Conservation (phyloP, 2,888 invertebrate species). For the Eudasyphora cyanicolor region DNA sequence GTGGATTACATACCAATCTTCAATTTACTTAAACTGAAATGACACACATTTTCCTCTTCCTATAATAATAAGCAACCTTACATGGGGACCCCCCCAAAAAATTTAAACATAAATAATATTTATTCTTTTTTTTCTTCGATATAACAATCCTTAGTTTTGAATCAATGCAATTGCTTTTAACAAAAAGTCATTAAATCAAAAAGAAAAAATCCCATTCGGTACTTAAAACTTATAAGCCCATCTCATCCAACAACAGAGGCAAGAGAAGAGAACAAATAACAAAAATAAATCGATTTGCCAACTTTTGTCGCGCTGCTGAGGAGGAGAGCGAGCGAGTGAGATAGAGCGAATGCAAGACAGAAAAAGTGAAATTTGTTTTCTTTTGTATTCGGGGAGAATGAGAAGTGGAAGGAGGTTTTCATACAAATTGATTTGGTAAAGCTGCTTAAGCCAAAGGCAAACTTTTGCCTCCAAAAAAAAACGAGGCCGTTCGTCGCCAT, state of each 20-base stretch:
- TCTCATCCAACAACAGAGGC: background rate
- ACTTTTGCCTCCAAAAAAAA: background rate
- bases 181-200: slow-evolving; percentile 65
- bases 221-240: slow-evolving; percentile 63
- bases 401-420: too few relatives aligned
- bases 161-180: slow-evolving; percentile 54
- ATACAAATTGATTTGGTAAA: slow-evolving; percentile 61
- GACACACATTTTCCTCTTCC: background rate
- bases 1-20: too few relatives aligned
- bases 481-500: background rate
- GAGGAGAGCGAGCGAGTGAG: too few relatives aligned
- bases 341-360: too few relatives aligned
- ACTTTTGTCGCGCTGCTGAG: background rate
- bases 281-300: slow-evolving; percentile 30
- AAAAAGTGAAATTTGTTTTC: slow-evolving; percentile 19
- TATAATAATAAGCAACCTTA: background rate
- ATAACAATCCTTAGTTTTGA: slow-evolving; percentile 33
- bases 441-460: slow-evolving; percentile 56
- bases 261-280: background rate
- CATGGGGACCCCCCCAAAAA: background rate
- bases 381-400: background rate
- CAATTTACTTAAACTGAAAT: background rate
- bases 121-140: slow-evolving; percentile 8
- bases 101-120: slow-evolving; percentile 21
- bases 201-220: slow-evolving; percentile 49